Evolutionary conservation across 2,113 vertebrate genomes (phyloP).

Genomic region (Halichoeres trimaculatus): DNA sequence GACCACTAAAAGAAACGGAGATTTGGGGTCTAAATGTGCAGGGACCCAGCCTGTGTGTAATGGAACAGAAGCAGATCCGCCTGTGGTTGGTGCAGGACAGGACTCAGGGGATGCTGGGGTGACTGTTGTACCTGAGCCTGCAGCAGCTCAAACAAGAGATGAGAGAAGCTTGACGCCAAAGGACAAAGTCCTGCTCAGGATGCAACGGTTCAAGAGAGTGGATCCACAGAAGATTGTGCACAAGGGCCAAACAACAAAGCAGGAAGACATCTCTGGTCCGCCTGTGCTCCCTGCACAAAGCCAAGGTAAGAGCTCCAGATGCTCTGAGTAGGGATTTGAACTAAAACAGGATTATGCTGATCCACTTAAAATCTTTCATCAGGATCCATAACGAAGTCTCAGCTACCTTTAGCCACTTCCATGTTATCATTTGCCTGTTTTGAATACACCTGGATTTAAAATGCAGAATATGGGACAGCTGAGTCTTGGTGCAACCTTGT

Average conservation of each 20-base stretch:
- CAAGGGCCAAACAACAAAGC: not conserved
- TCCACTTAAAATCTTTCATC: too few species aligned
- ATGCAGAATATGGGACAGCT: too few species aligned
- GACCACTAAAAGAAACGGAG: constrained; percentile 25
- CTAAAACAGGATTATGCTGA: too few species aligned
- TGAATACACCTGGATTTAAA: too few species aligned
- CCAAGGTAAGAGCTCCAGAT: constrained; percentile 46
- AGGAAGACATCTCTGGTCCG: not conserved
- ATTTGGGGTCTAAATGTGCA: not conserved
- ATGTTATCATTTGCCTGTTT: too few species aligned
- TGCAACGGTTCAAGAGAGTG: constrained; percentile 91
- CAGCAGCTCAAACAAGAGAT: not conserved
- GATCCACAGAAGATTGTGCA: constrained; percentile 83
- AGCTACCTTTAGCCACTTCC: too few species aligned
- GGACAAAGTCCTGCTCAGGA: constrained; percentile 87
- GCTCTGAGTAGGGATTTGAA: not conserved
- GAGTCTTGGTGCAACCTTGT: too few species aligned
- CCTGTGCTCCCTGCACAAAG: not conserved
- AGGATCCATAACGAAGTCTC: too few species aligned
- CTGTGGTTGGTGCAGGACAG: not conserved
- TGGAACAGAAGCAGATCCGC: not conserved
- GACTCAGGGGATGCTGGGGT: constrained; percentile 24
- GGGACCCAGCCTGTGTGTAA: constrained; percentile 9
- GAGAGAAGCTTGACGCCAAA: constrained; percentile 54
- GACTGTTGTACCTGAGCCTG: not conserved